phyloP scores from a whole-genome alignment of 2,797 vertebrate genomes.

The Rhyacichthys aspro region DNA sequence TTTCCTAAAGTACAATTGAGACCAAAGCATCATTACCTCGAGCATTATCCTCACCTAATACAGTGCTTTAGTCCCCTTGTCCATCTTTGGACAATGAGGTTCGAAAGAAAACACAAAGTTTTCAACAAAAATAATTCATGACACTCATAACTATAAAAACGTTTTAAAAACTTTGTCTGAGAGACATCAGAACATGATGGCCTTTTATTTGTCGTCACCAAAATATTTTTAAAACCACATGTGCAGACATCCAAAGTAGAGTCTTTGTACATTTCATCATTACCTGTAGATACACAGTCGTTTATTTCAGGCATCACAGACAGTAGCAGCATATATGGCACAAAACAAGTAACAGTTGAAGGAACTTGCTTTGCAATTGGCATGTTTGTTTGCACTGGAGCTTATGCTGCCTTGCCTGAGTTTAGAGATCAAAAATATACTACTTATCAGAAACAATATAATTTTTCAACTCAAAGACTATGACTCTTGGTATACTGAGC shows the following conservation, averaged over 20 bases:
- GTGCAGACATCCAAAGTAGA: slow-evolving; percentile 28
- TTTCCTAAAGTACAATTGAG: no score
- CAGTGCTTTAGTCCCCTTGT: no score
- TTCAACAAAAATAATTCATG: slow-evolving; percentile 31
- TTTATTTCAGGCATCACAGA: slow-evolving; percentile 19
- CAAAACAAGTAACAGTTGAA: slow-evolving; percentile 32
- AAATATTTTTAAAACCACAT: slow-evolving; percentile 6
- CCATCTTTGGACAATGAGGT: no score
- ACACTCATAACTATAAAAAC: slow-evolving; percentile 28
- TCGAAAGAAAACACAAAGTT: slow-evolving; percentile 26
- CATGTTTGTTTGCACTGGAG: slow-evolving; percentile 40
- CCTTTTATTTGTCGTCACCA: slow-evolving; percentile 14
- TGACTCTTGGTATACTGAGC: slow-evolving; percentile 37
- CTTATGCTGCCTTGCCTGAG: slow-evolving; percentile 29
- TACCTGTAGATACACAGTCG: no score
- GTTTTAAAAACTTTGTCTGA: slow-evolving; percentile 30
- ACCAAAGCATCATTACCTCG: no score
- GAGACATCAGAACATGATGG: slow-evolving; percentile 19
- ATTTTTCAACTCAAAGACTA: slow-evolving; percentile 37
- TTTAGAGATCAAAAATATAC: slow-evolving; percentile 42
- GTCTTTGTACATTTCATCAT: no score
- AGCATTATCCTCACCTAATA: no score
- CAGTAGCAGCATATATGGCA: slow-evolving; percentile 19
- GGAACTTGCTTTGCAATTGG: slow-evolving; percentile 12
- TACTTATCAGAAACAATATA: slow-evolving; percentile 23